Evolutionary conservation across 2,888 invertebrate species (phyloP), one percentile per base, ranked within the genome.

Genomic region (Parnassius smintheus): DNA sequence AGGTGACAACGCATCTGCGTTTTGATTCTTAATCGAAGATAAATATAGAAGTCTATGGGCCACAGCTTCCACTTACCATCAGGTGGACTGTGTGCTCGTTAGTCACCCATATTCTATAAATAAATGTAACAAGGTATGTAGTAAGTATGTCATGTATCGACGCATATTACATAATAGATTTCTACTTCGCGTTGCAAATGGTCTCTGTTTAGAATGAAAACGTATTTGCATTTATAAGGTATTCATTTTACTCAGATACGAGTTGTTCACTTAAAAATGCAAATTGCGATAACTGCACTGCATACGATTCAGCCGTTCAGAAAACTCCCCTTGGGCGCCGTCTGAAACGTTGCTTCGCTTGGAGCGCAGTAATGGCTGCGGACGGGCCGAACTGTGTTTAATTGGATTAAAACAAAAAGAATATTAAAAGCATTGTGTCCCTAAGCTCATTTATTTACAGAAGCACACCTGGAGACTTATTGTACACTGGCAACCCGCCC

Each of bases 221-320:
- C 41, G 52, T 58, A 57, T 62, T 54, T 62, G 54, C 62, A 62
- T 62, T 57, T 53, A 62, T 62, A 62, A 62, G 52, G 56, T 57
- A 62, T 53, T 53, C 46, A 56, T 62, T 62, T 56, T 22, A 52
- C 61, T 62, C 25, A 56, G 62, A 62, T 53, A 49, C 54, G 61
- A 53, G 62, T 62, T 57, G 53, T 57, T 53, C 56, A 57, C 54
- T 62, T 58, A 58, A 62, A 62, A 58, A 62, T 62, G 62, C 53
- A 62, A 62, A 62, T 62, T 58, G 58, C 49, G 13, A 58, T 58
- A 62, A 58, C 58, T 58, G 62, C 58, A 58, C 58, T 58, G 62
- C 58, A 54, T 57, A 62, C 58, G 58, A 53, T 61, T 51, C 50
- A 49, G 1, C 49, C 35, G 56, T 41, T 41, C 56, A 1, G 48